Evolutionary conservation across 2,888 invertebrate genomes (phyloP).

Genomic region (Dasypogon diadema): DNA sequence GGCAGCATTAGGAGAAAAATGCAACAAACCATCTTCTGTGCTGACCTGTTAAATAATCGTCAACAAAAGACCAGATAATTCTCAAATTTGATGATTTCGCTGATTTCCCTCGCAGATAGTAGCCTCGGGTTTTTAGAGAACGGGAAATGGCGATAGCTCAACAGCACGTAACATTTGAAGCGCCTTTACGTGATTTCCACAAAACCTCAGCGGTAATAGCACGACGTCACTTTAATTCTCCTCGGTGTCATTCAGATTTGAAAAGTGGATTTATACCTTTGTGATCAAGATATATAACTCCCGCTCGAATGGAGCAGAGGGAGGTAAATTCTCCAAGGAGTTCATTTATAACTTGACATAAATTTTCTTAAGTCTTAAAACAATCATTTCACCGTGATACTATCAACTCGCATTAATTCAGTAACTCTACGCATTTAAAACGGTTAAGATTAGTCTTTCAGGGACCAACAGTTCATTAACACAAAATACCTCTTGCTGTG

Average conservation of each 20-base stretch:
- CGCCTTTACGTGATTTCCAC: background rate
- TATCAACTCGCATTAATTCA: background rate
- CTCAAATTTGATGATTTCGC: slow-evolving; percentile 19
- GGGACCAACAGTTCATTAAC: background rate
- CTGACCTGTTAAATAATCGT: slow-evolving; percentile 37
- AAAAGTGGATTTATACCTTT: background rate
- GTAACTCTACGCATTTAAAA: background rate
- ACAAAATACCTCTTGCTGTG: slow-evolving; percentile 11
- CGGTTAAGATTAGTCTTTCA: background rate
- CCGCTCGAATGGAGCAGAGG: background rate
- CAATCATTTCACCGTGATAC: background rate
- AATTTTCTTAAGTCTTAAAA: background rate
- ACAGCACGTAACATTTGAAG: background rate
- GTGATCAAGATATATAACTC: background rate
- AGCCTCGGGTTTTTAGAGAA: background rate
- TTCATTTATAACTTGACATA: background rate
- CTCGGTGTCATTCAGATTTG: slow-evolving; percentile 13
- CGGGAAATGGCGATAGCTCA: background rate
- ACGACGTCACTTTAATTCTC: background rate
- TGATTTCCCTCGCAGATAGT: slow-evolving; percentile 3
- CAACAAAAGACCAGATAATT: slow-evolving; percentile 17
- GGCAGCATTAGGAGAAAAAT: background rate
- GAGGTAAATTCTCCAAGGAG: background rate
- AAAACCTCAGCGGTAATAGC: background rate
- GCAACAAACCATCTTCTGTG: background rate